Evolutionary conservation across 1,140 invertebrate species (phyloP).

Genomic region (Stegodyphus mimosarum): DNA sequence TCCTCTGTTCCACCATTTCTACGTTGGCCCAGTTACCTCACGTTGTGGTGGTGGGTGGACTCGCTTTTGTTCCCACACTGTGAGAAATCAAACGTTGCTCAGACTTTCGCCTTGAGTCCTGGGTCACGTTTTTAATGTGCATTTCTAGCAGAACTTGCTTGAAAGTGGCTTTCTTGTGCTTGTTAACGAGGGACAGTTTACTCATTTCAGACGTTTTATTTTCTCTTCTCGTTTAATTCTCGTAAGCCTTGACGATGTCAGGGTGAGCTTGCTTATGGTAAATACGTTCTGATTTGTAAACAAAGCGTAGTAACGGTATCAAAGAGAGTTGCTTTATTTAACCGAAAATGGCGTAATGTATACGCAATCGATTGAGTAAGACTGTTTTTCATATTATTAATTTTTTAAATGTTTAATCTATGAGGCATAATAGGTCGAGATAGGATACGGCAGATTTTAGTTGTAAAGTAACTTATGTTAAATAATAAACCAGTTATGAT

Average conservation of each 20-base stretch:
- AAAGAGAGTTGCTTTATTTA: background rate
- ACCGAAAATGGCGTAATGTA: too few species aligned
- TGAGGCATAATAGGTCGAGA: background rate
- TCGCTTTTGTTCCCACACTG: conserved; percentile 23
- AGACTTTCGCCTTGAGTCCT: conserved; percentile 50
- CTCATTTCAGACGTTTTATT: background rate
- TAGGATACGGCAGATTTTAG: background rate
- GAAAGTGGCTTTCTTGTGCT: conserved; percentile 18
- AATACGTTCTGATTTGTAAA: conserved; percentile 22
- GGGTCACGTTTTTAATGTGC: conserved; percentile 27
- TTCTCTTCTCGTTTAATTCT: conserved; percentile 6
- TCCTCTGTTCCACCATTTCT: background rate
- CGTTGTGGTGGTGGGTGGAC: conserved; percentile 20
- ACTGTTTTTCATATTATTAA: background rate
- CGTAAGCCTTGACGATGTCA: conserved; percentile 37
- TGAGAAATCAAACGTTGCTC: background rate
- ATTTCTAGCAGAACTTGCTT: background rate
- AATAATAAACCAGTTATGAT: background rate
- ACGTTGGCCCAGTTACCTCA: conserved; percentile 50
- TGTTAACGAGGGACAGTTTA: background rate
- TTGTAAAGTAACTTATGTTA: background rate
- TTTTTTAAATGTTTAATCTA: background rate
- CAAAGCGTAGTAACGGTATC: background rate
- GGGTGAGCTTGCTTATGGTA: conserved; percentile 17
- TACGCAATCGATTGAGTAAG: too few species aligned